phyloP scores from a whole-genome alignment of 2,113 vertebrate species.

The Catharus minimus region DNA sequence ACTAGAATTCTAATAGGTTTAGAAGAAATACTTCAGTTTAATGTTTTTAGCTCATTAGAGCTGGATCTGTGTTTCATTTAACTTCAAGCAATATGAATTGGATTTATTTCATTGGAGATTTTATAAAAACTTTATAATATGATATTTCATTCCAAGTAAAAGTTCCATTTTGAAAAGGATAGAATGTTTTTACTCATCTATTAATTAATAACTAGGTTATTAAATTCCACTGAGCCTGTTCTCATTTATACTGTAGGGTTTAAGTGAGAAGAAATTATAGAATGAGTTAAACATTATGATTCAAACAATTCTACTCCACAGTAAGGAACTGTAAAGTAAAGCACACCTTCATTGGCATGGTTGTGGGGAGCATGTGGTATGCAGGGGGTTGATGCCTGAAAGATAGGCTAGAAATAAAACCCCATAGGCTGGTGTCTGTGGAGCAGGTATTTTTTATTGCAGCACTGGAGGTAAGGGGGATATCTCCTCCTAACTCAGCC shows the following conservation, averaged over 20 bases:
- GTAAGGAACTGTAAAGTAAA: no score
- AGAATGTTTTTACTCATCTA: background rate
- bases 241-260: background rate
- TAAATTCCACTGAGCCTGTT: background rate
- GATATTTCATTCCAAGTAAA: background rate
- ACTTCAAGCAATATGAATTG: background rate
- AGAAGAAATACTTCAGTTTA: no score
- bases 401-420: no score
- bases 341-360: background rate
- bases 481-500: no score
- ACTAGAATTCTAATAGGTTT: no score
- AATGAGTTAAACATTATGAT: background rate
- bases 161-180: background rate
- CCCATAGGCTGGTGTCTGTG: no score
- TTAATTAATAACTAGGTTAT: background rate
- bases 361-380: background rate
- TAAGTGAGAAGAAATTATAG: background rate
- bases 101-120: background rate
- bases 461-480: no score
- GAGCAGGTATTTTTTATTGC: no score
- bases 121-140: background rate
- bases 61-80: background rate
- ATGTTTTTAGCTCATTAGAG: no score
- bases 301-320: background rate
- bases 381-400: no score